Percentiles rank a stretch among this genome's conserved stretches.
Evolutionary conservation across 2,797 vertebrate species (phyloP).

Genomic region (Periparus ater): DNA sequence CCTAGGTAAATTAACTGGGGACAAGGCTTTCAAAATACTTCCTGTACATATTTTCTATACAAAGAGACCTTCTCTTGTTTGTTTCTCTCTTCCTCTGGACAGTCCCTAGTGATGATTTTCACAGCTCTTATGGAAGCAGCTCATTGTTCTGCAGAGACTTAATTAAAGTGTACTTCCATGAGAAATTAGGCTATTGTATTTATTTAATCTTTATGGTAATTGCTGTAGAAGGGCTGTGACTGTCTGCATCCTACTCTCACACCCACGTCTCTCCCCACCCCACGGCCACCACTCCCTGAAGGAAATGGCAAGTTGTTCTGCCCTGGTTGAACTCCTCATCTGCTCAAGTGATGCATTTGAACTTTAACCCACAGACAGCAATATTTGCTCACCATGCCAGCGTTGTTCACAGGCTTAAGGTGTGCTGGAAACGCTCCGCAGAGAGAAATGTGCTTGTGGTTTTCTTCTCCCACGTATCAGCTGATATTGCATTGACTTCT

Average conservation of each 20-base stretch:
- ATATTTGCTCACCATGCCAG: constrained; percentile 52
- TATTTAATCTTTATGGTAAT: constrained; percentile 56
- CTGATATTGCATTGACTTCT: neutral
- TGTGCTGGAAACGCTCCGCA: neutral
- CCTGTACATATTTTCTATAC: constrained; percentile 51
- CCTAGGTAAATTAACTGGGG: constrained; percentile 37
- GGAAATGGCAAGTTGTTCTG: constrained; percentile 13
- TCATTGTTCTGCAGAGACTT: constrained; percentile 54
- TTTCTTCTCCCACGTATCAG: neutral
- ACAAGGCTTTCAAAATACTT: constrained; percentile 31
- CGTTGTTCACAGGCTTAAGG: neutral
- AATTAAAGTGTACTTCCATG: constrained; percentile 66
- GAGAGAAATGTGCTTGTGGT: neutral
- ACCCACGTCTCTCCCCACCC: constrained; percentile 19
- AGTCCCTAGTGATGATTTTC: constrained; percentile 49
- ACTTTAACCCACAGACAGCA: constrained; percentile 56
- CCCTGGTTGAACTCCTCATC: neutral
- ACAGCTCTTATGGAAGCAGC: constrained; percentile 44
- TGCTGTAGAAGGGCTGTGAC: constrained; percentile 28
- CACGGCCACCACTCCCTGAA: neutral
- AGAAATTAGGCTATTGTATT: constrained; percentile 65
- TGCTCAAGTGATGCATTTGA: constrained; percentile 50
- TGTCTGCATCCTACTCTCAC: constrained; percentile 40
- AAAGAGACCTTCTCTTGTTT: constrained; percentile 58
- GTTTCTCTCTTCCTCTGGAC: constrained; percentile 60